These are phyloP conservation scores for Calyptommatus sinebrachiatus DNA, from an alignment of 2,113 vertebrate genomes.

Conservation along the genomic window DNA sequence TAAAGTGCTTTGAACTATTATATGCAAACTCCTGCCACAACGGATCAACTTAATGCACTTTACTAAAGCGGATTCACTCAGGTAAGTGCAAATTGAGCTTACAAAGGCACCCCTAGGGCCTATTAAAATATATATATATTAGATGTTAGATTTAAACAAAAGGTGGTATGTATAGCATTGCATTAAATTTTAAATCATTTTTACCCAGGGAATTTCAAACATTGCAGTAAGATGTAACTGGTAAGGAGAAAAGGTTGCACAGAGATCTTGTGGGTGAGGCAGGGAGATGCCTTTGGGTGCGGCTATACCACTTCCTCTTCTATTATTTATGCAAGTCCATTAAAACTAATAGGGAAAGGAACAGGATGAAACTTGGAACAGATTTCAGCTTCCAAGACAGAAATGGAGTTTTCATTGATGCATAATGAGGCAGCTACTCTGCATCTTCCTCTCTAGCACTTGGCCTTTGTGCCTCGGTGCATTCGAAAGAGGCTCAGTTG, in stretches of 20 bases:
- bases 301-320: slow-evolving; percentile 52
- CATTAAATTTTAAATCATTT: slow-evolving; percentile 6
- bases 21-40: no score
- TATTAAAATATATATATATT: no score
- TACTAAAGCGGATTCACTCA: no score
- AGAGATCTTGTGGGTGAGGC: slow-evolving; percentile 41
- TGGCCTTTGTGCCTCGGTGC: neutral
- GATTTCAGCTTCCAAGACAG: slow-evolving; percentile 7
- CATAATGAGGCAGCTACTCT: neutral
- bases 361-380: slow-evolving; percentile 28
- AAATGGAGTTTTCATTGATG: slow-evolving; percentile 18
- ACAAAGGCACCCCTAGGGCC: neutral
- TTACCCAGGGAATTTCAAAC: slow-evolving; percentile 33
- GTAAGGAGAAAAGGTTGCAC: slow-evolving; percentile 48
- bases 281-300: slow-evolving; percentile 48
- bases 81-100: neutral
- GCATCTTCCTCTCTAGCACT: neutral
- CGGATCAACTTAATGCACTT: no score
- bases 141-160: neutral
- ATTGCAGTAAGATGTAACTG: slow-evolving; percentile 39
- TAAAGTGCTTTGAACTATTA: no score
- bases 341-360: slow-evolving; percentile 58
- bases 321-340: slow-evolving; percentile 66
- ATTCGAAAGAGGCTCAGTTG: neutral
- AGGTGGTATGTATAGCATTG: no score